Base-by-base conservation (phyloP, 2,888 invertebrate genomes). In the Chrysolina americana region DNA sequence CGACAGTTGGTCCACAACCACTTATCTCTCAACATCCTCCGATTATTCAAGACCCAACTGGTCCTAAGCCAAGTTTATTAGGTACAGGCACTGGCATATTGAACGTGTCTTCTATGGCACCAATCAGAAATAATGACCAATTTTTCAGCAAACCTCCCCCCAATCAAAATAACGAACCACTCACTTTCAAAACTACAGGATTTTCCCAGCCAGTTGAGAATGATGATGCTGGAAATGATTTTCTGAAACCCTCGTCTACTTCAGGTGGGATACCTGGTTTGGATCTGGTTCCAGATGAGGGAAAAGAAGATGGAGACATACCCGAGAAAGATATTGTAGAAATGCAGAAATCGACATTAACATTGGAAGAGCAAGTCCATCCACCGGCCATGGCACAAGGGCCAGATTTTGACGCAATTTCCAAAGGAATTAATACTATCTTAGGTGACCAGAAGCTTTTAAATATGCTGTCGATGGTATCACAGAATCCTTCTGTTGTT, bases 231-330 rank as follows among this genome's bases (percentile, higher is more conserved):
- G 77, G 76, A 41, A 71, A 62, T 23, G 76, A 74, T 23, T 82
- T 83, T 72, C 70, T 83, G 56, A 79, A 81, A 0, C 65, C 77
- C 13, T 75, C 78, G 15, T 47, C 77, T 44, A 74, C 83, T 36
- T 82, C 84, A 68, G 91, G 91, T 81, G 92, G 92, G 56, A 94
- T 94, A 83, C 94, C 94, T 11, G 94, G 94, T 0, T 89, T 94
- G 73, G 94, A 94, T 89, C 89, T 94, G 75, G 92, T 93, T 11
- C 89, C 89, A 77, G 90, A 91, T 5, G 84, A 74, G 44, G 64
- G 21, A 87, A 87, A 56, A 41, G 6, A 11, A 41, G 76, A 77
- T 5, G 68, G 77, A 53, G 64, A 69, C 17, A 73, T 76, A 53
- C 66, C 64, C 13, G 75, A 75, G 5, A 65, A 53, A 23, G 53